phyloP scores from a whole-genome alignment of 2,113 vertebrate genomes.

The Cryptoleucopteryx plumbea region DNA sequence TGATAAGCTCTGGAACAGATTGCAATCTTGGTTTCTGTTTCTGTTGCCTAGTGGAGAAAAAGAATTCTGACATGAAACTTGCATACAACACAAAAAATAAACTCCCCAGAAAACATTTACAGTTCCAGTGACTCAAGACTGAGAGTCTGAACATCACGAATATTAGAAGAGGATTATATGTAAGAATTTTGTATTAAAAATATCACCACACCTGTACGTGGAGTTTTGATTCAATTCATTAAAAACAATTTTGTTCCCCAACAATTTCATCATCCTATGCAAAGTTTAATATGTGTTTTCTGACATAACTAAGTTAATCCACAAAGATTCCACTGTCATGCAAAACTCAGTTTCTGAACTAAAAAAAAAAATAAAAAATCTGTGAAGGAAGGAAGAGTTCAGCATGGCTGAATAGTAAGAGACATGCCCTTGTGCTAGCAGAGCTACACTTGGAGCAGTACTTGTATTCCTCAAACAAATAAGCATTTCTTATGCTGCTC shows the following conservation, averaged over 20 bases:
- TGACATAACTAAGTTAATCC: background rate
- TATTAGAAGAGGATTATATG: background rate
- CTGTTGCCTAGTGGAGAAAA: constrained; percentile 81
- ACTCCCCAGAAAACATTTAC: background rate
- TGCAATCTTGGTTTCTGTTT: constrained; percentile 82
- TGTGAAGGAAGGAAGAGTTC: background rate
- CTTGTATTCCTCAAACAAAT: background rate
- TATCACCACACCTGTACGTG: background rate
- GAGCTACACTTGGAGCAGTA: background rate
- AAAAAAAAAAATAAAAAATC: background rate
- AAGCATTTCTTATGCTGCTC: too few relatives aligned
- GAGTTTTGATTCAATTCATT: background rate
- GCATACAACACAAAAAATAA: background rate
- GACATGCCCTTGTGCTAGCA: background rate
- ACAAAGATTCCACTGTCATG: background rate
- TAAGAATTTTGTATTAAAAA: background rate
- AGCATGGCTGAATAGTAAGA: background rate
- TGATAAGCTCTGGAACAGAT: constrained; percentile 90
- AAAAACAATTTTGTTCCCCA: background rate
- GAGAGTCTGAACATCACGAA: background rate
- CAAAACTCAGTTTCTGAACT: background rate
- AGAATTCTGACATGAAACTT: background rate
- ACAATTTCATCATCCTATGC: background rate
- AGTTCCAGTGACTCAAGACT: background rate
- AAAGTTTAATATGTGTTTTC: background rate